Conservation (phyloP, 1,140 invertebrate species). For the Stegodyphus dumicola region DNA sequence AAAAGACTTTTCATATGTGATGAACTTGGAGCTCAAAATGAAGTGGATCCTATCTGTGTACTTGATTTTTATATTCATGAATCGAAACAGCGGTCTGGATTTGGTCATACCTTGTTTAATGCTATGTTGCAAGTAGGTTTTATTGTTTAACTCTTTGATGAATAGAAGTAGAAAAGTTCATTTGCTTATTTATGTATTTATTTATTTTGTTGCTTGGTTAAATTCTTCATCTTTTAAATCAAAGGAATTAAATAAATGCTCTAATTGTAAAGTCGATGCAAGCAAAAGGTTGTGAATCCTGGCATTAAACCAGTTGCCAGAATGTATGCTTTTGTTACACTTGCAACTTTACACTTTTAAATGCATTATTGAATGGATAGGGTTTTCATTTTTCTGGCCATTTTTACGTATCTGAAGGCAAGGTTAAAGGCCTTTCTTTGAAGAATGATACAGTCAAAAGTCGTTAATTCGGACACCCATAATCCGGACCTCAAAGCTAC, state of each 20-base stretch:
- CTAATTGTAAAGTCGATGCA: no score
- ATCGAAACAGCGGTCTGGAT: slow-evolving; percentile 80
- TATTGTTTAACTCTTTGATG: background rate
- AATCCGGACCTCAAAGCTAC: no score
- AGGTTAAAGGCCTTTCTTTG: no score
- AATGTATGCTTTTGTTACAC: no score
- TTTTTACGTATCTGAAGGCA: no score
- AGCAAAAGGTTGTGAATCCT: no score
- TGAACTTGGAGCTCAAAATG: slow-evolving; percentile 72
- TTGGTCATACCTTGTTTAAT: slow-evolving; percentile 82
- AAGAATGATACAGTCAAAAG: no score
- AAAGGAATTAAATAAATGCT: background rate
- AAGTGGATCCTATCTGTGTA: slow-evolving; percentile 81
- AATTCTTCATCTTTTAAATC: background rate
- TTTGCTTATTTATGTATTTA: background rate
- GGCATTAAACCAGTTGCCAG: no score
- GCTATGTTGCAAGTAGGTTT: slow-evolving; percentile 76
- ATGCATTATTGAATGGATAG: no score
- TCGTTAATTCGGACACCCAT: no score
- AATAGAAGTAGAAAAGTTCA: slow-evolving; percentile 3
- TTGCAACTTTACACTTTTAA: no score
- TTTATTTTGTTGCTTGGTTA: background rate
- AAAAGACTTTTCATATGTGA: slow-evolving; percentile 89
- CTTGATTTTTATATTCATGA: slow-evolving; percentile 90
- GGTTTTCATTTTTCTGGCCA: no score